phyloP scores from a whole-genome alignment of 64 coral and sea anemone genomes.

The Stichodactyla mertensii region DNA sequence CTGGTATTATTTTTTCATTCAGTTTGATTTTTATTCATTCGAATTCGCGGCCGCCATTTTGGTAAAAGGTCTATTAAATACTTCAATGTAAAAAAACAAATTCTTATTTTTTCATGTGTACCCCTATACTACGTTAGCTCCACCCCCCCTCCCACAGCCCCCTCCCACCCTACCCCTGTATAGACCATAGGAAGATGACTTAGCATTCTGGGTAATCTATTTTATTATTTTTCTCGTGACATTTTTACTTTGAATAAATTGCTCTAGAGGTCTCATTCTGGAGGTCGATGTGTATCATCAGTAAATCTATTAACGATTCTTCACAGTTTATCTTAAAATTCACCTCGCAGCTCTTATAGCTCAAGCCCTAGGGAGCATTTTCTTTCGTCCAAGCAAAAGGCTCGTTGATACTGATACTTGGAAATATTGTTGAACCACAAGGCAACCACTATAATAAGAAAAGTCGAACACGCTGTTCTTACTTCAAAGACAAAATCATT shows the following conservation, averaged over 20 bases:
- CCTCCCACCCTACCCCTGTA: not conserved
- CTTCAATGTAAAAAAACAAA: no score
- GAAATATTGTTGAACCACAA: not conserved
- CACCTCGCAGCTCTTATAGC: not conserved
- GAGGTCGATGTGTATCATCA: conserved; percentile 8
- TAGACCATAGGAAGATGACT: not conserved
- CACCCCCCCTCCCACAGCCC: not conserved
- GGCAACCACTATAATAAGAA: not conserved
- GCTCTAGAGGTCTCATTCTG: not conserved
- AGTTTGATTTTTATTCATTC: no score
- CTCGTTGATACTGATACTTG: not conserved
- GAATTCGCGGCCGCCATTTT: no score
- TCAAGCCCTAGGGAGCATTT: not conserved
- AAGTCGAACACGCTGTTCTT: not conserved
- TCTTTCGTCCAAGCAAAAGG: not conserved
- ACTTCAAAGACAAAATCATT: not conserved
- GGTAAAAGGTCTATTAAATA: no score
- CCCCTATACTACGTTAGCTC: not conserved
- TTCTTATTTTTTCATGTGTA: no score
- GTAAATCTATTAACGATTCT: conserved; percentile 7
- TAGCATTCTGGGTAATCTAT: not conserved
- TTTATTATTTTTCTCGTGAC: conserved; percentile 9
- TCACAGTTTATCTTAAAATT: not conserved
- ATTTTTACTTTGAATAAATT: not conserved
- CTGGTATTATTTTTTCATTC: no score